Conservation (phyloP, 2,113 vertebrate genomes). For the Peromyscus californicus region DNA sequence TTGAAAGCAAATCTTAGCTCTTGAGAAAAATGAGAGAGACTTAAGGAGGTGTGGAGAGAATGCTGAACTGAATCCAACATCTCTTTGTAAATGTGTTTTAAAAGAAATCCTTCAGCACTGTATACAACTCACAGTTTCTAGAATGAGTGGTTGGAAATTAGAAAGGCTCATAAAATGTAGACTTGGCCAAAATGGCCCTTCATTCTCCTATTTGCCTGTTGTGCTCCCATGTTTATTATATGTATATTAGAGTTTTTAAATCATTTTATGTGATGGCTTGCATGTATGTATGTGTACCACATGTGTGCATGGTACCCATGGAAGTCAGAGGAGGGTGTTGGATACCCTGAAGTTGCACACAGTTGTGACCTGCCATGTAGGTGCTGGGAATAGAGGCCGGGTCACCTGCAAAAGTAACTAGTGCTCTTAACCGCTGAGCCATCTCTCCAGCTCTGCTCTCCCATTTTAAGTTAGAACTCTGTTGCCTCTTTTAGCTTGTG, state of each 20-base stretch:
- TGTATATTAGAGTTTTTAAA: not conserved
- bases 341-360: not conserved
- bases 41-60: constrained; percentile 80
- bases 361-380: not conserved
- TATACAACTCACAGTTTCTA: constrained; percentile 60
- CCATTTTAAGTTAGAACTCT: constrained; percentile 1
- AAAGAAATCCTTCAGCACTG: constrained; percentile 68
- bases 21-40: constrained; percentile 69
- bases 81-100: constrained; percentile 51
- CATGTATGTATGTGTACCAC: not conserved
- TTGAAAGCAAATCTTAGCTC: constrained; percentile 77
- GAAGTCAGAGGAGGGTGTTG: not conserved
- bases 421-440: too few species aligned
- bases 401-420: not conserved
- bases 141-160: constrained; percentile 57
- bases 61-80: constrained; percentile 73
- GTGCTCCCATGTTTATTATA: not conserved
- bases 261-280: not conserved
- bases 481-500: not conserved
- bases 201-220: not conserved
- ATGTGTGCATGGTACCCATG: too few species aligned
- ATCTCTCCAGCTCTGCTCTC: too few species aligned
- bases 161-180: constrained; percentile 21
- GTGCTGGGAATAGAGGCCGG: not conserved
- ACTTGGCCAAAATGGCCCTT: constrained; percentile 19